A percentile compares a stretch with the other conserved stretches of the same genome.
phyloP scores from a whole-genome alignment of 2,797 vertebrate genomes.

The Sebastes matsubarae region DNA sequence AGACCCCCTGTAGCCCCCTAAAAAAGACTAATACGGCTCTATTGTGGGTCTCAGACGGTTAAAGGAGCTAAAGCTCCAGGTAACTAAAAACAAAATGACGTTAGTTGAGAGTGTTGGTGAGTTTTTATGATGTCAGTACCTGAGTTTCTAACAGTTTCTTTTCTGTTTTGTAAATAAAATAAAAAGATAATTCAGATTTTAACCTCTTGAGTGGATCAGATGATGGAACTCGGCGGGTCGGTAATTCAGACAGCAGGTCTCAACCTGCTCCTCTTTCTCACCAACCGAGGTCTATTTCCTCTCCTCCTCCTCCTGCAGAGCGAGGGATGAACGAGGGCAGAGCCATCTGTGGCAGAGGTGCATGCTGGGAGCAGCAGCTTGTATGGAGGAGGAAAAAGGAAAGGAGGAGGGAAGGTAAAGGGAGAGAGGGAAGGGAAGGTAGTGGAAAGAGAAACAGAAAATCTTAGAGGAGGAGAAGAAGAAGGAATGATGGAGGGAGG shows the following conservation, averaged over 20 bases:
- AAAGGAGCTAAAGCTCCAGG: too few species aligned
- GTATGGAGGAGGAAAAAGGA: background rate
- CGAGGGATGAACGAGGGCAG: conserved; percentile 4
- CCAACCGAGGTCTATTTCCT: conserved; percentile 56
- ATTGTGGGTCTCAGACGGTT: too few species aligned
- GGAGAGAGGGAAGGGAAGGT: background rate
- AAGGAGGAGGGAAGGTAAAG: too few species aligned
- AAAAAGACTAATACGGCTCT: too few species aligned
- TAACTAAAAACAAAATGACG: too few species aligned
- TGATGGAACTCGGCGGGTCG: conserved; percentile 6
- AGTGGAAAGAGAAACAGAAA: background rate
- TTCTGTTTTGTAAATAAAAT: background rate
- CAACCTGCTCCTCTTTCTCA: conserved; percentile 52
- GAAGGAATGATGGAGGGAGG: background rate
- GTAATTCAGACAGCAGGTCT: conserved; percentile 29
- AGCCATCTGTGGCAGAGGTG: conserved; percentile 57
- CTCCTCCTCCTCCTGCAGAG: conserved; percentile 49
- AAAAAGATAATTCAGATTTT: background rate
- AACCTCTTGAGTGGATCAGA: background rate
- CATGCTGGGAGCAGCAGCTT: conserved; percentile 56
- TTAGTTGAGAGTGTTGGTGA: too few species aligned
- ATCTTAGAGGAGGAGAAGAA: background rate
- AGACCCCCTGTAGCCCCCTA: too few species aligned
- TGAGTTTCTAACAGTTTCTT: background rate
- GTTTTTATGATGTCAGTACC: too few species aligned